phyloP scores from a whole-genome alignment of 2,113 vertebrate species.

The Pagrus major region DNA sequence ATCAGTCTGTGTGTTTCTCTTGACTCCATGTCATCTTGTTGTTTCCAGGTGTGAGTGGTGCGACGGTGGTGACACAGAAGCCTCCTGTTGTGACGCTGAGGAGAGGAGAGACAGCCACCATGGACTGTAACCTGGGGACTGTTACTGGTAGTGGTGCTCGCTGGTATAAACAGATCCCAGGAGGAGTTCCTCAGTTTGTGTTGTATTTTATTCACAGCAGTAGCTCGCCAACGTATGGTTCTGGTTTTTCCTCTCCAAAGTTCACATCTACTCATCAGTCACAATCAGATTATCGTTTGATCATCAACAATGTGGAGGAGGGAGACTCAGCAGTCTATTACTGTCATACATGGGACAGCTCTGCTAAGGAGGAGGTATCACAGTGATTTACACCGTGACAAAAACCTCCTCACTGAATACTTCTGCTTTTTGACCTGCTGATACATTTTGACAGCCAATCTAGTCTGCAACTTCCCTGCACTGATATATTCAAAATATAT shows the following conservation, averaged over 20 bases:
- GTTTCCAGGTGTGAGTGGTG: constrained; percentile 59
- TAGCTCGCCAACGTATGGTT: fast-evolving
- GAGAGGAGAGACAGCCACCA: constrained; percentile 40
- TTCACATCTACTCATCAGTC: constrained; percentile 66
- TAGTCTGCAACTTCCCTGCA: too few relatives aligned
- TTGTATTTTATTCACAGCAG: fast-evolving
- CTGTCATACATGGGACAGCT: constrained; percentile 31
- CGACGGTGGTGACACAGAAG: constrained; percentile 49
- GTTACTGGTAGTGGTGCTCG: neutral
- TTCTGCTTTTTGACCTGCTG: constrained; percentile 14
- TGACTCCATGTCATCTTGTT: constrained; percentile 24
- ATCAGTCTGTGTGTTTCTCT: constrained; percentile 21
- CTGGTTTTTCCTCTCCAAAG: constrained; percentile 67
- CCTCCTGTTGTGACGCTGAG: constrained; percentile 52
- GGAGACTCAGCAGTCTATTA: constrained; percentile 75
- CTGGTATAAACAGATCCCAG: constrained; percentile 67
- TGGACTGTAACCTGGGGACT: constrained; percentile 52
- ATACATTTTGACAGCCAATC: too few relatives aligned
- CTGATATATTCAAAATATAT: too few relatives aligned
- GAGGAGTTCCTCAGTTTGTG: constrained; percentile 55
- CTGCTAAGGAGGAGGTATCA: neutral
- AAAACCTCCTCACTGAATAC: constrained; percentile 58
- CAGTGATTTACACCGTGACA: constrained; percentile 69
- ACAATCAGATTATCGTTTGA: constrained; percentile 61
- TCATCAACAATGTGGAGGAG: constrained; percentile 64